phyloP scores from a whole-genome alignment of 2,113 vertebrate genomes.

The Girardinichthys multiradiatus region DNA sequence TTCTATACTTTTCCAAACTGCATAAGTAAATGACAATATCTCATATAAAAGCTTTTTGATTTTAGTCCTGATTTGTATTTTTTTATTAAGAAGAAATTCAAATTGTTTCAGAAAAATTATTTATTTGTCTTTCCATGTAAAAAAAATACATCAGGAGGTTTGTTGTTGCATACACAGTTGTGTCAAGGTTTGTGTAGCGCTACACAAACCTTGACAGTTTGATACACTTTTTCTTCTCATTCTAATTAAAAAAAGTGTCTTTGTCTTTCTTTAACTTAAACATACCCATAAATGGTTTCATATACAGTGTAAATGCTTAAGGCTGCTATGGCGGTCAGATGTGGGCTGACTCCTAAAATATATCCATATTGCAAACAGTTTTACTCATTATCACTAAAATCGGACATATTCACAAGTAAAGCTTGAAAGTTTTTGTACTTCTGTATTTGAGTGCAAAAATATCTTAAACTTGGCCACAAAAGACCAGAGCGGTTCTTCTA shows the following conservation, averaged over 20 bases:
- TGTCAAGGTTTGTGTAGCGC: too few species aligned
- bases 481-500: background rate
- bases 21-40: too few species aligned
- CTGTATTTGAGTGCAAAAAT: background rate
- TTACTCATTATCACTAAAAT: background rate
- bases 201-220: too few species aligned
- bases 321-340: background rate
- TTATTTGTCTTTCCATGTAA: constrained; percentile 47
- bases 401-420: constrained; percentile 7
- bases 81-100: background rate
- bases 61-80: background rate
- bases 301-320: too few species aligned
- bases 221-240: background rate
- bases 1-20: too few species aligned
- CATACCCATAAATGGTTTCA: too few species aligned
- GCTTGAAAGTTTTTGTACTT: too few species aligned
- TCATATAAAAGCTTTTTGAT: background rate
- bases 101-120: constrained; percentile 14
- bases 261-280: background rate
- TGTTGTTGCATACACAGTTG: too few species aligned
- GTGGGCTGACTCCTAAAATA: background rate
- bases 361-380: background rate
- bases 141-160: constrained; percentile 51
- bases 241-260: background rate
- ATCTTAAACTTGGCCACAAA: background rate